Conservation (phyloP, 2,797 vertebrate genomes). For the Myotis planiceps region DNA sequence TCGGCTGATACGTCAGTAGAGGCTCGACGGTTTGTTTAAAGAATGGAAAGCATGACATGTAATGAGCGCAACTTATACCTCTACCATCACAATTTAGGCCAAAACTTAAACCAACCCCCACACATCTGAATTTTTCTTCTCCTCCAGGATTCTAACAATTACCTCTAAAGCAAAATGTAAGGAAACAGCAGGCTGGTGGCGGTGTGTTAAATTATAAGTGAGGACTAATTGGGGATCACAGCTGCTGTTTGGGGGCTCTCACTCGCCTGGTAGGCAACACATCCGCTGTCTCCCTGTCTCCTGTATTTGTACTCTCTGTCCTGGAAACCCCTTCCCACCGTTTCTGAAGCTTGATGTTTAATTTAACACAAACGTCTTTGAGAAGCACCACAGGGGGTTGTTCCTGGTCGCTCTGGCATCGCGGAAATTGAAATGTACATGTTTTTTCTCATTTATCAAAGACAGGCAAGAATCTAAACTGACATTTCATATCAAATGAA, state of each 20-base stretch:
- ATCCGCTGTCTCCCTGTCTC: conserved; percentile 78
- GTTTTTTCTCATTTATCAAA: conserved; percentile 88
- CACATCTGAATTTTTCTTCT: neutral
- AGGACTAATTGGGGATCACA: conserved; percentile 88
- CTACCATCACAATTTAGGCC: neutral
- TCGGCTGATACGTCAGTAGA: no score
- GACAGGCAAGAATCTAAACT: conserved; percentile 86
- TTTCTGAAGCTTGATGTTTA: conserved; percentile 89
- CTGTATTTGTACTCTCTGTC: conserved; percentile 80
- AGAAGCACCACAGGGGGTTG: conserved; percentile 82
- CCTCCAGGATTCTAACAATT: neutral
- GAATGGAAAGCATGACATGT: neutral
- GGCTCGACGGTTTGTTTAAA: neutral
- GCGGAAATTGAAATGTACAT: conserved; percentile 88
- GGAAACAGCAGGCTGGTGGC: conserved; percentile 39
- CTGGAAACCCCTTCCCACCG: conserved; percentile 84
- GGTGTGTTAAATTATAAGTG: conserved; percentile 86
- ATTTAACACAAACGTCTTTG: conserved; percentile 88
- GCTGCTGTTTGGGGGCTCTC: conserved; percentile 83
- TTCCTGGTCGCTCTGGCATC: conserved; percentile 74
- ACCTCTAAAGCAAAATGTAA: neutral
- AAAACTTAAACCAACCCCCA: neutral
- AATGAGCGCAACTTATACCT: neutral
- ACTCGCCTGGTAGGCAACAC: conserved; percentile 79
- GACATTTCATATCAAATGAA: conserved; percentile 90